These are phyloP conservation scores for Coregonus sp. DNA, from an alignment of 2,797 vertebrate species.

Conservation along the genomic window DNA sequence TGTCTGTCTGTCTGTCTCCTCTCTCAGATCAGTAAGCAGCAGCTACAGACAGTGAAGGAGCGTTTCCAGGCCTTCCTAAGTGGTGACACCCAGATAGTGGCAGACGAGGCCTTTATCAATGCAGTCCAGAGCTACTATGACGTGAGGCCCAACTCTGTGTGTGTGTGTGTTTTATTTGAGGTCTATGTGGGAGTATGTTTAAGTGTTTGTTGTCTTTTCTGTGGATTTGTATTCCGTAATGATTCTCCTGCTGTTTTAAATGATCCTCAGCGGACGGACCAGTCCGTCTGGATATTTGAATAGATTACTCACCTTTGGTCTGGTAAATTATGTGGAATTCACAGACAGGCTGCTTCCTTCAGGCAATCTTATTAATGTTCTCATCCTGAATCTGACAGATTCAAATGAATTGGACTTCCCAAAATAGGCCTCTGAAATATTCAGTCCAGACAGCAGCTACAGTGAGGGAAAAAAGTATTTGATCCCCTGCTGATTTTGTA, in stretches of 20 bases:
- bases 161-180: not conserved
- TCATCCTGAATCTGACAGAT: conserved; percentile 21
- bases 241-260: conserved; percentile 12
- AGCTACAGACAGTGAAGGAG: conserved; percentile 95
- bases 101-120: conserved; percentile 97
- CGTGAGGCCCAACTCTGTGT: conserved; percentile 64
- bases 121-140: conserved; percentile 99
- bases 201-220: not conserved
- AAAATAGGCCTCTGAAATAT: conserved; percentile 24
- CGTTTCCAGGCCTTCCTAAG: conserved; percentile 94
- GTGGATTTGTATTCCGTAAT: not conserved
- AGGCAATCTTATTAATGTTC: conserved; percentile 37
- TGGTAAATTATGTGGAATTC: conserved; percentile 41
- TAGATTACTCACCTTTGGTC: conserved; percentile 29
- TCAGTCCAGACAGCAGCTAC: conserved; percentile 8
- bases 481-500: too few species aligned
- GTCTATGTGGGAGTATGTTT: not conserved
- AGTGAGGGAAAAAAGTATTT: too few species aligned
- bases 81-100: conserved; percentile 96
- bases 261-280: conserved; percentile 17
- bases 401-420: conserved; percentile 15
- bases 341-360: conserved; percentile 20
- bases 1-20: conserved; percentile 1
- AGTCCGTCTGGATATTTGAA: conserved; percentile 18
- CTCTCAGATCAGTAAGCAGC: conserved; percentile 93